Conservation (phyloP, 2,113 vertebrate genomes). For the Peromyscus californicus region DNA sequence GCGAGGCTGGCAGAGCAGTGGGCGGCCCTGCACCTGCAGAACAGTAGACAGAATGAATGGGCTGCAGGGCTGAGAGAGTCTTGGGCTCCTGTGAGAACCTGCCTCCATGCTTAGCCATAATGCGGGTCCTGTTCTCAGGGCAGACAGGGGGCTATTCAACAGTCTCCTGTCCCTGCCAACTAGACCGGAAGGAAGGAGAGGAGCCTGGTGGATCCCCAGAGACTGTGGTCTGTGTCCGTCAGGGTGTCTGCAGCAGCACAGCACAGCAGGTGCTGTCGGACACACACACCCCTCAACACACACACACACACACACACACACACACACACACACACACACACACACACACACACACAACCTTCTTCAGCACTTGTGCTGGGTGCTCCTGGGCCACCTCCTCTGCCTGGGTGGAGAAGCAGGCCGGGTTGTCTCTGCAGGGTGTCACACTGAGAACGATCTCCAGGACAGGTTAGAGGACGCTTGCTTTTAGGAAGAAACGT, state of each 20-base stretch:
- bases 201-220: not conserved
- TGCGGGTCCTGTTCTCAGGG: constrained; percentile 1
- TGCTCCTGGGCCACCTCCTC: not conserved
- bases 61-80: not conserved
- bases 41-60: not conserved
- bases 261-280: not conserved
- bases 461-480: not conserved
- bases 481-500: not conserved
- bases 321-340: no score
- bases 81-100: not conserved
- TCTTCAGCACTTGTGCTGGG: not conserved
- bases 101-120: not conserved
- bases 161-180: constrained; percentile 22
- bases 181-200: not conserved
- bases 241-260: not conserved
- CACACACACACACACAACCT: not conserved
- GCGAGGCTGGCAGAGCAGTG: not conserved
- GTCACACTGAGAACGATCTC: not conserved
- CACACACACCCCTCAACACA: not conserved
- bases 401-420: not conserved
- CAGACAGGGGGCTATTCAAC: constrained; percentile 22
- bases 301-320: not conserved
- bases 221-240: not conserved
- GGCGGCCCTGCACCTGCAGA: not conserved
- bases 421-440: not conserved